These are phyloP conservation scores for Sminthurinus signatus DNA, from an alignment of 1,140 invertebrate genomes.

Conservation along the genomic window DNA sequence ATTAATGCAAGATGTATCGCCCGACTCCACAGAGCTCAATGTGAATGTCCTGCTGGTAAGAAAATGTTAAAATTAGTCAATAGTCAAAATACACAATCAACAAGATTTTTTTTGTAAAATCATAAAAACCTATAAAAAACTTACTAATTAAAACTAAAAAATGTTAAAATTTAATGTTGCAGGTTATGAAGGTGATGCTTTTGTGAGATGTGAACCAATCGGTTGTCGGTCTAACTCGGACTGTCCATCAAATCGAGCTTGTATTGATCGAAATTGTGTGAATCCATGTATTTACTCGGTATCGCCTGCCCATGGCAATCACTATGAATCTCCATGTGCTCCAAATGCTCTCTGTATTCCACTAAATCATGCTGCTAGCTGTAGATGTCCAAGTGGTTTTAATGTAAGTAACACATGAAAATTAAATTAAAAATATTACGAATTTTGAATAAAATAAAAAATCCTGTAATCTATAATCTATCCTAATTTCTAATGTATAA, in stretches of 20 bases:
- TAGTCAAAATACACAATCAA: neutral
- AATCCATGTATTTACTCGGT: constrained; percentile 65
- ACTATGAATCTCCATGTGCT: constrained; percentile 67
- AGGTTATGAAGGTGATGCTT: constrained; percentile 49
- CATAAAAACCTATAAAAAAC: neutral
- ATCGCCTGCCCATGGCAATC: too few species aligned
- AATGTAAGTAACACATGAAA: too few species aligned
- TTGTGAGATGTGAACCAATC: constrained; percentile 54
- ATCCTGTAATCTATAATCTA: too few species aligned
- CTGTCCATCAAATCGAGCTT: constrained; percentile 74
- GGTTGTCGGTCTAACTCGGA: constrained; percentile 82
- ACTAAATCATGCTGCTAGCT: constrained; percentile 65
- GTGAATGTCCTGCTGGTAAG: constrained; percentile 30
- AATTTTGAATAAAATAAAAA: too few species aligned
- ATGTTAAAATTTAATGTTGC: too few species aligned
- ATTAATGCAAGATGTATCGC: constrained; percentile 58
- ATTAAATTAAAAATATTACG: too few species aligned
- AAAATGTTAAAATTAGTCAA: neutral
- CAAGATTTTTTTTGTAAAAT: neutral
- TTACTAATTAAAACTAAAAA: too few species aligned
- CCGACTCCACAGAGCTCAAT: constrained; percentile 42
- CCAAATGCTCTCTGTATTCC: constrained; percentile 68
- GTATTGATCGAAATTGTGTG: constrained; percentile 75
- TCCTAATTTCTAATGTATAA: too few species aligned
- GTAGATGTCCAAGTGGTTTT: constrained; percentile 64